Evolutionary conservation across 64 coral and sea anemone genomes (phyloP).

Genomic region (Montipora capricornis): DNA sequence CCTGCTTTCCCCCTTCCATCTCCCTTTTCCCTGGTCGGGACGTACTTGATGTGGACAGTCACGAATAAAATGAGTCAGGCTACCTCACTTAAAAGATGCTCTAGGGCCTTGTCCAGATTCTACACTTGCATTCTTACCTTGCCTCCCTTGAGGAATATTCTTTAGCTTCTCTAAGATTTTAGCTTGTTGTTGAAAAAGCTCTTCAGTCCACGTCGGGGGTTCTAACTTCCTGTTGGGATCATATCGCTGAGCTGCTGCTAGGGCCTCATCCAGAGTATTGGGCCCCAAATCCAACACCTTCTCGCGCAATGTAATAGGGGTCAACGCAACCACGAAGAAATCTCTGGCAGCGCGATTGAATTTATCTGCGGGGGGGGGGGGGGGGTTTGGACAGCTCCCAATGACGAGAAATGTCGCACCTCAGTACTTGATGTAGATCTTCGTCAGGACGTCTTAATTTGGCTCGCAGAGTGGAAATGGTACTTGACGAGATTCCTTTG

Average conservation of each 20-base stretch:
- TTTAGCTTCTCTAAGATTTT: neutral
- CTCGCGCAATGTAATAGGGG: neutral
- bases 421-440: neutral
- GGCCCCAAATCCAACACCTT: no score
- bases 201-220: neutral
- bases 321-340: neutral
- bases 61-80: neutral
- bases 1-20: neutral
- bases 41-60: neutral
- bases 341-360: no score
- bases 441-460: neutral
- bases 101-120: neutral
- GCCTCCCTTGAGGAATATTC: neutral
- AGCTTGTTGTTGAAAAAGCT: neutral
- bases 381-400: neutral
- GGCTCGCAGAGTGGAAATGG: neutral
- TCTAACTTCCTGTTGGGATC: neutral
- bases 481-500: neutral
- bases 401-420: neutral
- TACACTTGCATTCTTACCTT: neutral
- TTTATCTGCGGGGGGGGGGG: no score
- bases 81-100: neutral
- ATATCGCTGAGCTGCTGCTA: neutral
- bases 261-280: neutral
- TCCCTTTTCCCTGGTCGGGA: neutral